phyloP scores from a whole-genome alignment of 2,888 invertebrate species.

The Saturnia japonica region DNA sequence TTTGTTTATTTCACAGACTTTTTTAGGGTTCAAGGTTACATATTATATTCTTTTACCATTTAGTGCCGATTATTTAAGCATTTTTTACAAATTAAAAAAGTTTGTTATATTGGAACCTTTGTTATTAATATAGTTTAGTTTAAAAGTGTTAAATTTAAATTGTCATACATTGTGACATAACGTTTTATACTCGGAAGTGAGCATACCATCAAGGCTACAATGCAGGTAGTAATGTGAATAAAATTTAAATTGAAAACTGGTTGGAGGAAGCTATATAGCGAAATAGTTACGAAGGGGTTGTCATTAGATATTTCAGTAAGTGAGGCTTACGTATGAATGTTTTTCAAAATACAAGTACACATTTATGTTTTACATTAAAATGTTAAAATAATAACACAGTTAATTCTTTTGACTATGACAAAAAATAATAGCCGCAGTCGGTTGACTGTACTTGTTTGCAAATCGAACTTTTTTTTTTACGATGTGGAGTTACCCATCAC shows the following conservation, averaged over 20 bases:
- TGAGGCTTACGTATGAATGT: not conserved
- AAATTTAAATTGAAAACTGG: slow-evolving; percentile 27
- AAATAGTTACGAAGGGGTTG: slow-evolving; percentile 29
- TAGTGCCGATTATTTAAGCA: not conserved
- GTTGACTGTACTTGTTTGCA: too few species aligned
- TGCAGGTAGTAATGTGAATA: slow-evolving; percentile 13
- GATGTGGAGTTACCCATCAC: too few species aligned
- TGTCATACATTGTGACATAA: not conserved
- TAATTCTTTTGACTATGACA: too few species aligned
- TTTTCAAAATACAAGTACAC: not conserved
- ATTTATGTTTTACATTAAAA: not conserved
- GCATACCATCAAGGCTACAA: not conserved
- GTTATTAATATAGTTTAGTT: not conserved
- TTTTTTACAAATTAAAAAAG: too few species aligned
- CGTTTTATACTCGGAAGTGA: slow-evolving; percentile 11
- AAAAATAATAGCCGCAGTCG: too few species aligned
- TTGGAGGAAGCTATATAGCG: slow-evolving; percentile 29
- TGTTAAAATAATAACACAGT: not conserved
- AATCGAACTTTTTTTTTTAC: too few species aligned
- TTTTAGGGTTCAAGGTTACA: too few species aligned
- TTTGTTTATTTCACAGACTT: too few species aligned
- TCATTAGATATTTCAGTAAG: too few species aligned
- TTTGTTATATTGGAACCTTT: too few species aligned
- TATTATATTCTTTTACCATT: not conserved
- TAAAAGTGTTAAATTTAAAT: not conserved